phyloP scores from a whole-genome alignment of 2,888 invertebrate genomes.

The Horisme vitalbata region DNA sequence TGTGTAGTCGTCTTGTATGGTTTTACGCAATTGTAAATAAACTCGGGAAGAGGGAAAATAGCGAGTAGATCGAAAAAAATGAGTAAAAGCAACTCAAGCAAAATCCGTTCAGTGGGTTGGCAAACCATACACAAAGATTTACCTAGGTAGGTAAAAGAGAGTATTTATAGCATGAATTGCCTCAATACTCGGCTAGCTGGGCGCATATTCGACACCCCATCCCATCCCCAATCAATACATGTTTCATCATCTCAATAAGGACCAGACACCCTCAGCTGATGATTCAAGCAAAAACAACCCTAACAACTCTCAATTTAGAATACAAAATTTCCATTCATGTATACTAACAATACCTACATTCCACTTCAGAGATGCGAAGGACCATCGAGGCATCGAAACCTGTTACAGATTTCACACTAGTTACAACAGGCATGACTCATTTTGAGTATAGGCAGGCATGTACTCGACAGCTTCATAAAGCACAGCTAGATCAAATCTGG shows the following conservation, averaged over 20 bases:
- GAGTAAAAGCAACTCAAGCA: no score
- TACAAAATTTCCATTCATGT: background rate
- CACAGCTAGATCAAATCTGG: slow-evolving; percentile 8
- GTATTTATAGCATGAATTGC: no score
- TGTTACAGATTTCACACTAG: slow-evolving; percentile 31
- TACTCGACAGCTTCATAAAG: slow-evolving; percentile 8
- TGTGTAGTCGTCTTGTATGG: no score
- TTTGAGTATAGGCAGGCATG: slow-evolving; percentile 8
- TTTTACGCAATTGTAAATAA: no score
- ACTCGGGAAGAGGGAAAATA: no score
- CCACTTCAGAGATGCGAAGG: slow-evolving; percentile 7
- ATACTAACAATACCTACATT: slow-evolving; percentile 8
- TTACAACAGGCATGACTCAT: slow-evolving; percentile 30
- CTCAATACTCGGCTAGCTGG: no score
- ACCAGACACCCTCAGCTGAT: background rate
- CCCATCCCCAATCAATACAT: no score
- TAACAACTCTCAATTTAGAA: background rate
- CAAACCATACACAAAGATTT: no score
- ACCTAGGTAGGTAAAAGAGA: no score
- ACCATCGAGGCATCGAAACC: slow-evolving; percentile 26
- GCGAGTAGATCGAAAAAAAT: no score
- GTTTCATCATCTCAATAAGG: slow-evolving; percentile 1
- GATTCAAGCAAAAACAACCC: background rate
- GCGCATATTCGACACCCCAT: no score
- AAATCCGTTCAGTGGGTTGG: no score